Evolutionary conservation across 2,888 invertebrate genomes (phyloP).

Genomic region (Acronicta aceris): DNA sequence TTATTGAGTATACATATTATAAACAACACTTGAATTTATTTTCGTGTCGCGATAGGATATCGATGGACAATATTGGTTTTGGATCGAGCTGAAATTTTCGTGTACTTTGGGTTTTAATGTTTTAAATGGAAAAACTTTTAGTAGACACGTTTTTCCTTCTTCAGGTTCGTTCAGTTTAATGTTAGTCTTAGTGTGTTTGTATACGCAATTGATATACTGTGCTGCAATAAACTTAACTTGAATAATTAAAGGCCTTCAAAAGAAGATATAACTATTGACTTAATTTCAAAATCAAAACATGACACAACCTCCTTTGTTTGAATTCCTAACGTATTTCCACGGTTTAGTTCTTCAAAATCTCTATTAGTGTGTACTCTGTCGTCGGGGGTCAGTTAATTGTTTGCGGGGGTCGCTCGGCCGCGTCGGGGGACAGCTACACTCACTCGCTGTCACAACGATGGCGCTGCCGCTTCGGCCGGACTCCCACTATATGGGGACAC

Average conservation of each 20-base stretch:
- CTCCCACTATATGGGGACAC: constrained; percentile 47
- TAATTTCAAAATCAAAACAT: too few species aligned
- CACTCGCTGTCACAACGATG: constrained; percentile 54
- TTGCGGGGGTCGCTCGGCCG: constrained; percentile 65
- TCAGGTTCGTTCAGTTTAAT: constrained; percentile 13
- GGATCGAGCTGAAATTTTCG: constrained; percentile 40
- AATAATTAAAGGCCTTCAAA: too few species aligned
- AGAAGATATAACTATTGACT: too few species aligned
- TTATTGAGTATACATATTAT: constrained; percentile 64
- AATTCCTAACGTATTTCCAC: constrained; percentile 5
- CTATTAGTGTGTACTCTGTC: constrained; percentile 52
- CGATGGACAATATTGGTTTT: constrained; percentile 58
- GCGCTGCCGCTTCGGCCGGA: constrained; percentile 11
- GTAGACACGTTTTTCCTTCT: constrained; percentile 10
- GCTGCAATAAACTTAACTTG: too few species aligned
- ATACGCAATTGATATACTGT: too few species aligned
- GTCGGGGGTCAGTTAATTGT: constrained; percentile 68
- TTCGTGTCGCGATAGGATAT: constrained; percentile 55
- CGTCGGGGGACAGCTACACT: constrained; percentile 60
- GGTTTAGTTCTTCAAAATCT: constrained; percentile 46
- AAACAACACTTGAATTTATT: constrained; percentile 73
- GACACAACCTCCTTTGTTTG: too few species aligned
- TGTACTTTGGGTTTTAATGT: constrained; percentile 29
- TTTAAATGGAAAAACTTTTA: constrained; percentile 35
- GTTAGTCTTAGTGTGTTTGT: background rate